Evolutionary conservation across 2,888 invertebrate genomes (phyloP).

Genomic region (Nowickia ferox): DNA sequence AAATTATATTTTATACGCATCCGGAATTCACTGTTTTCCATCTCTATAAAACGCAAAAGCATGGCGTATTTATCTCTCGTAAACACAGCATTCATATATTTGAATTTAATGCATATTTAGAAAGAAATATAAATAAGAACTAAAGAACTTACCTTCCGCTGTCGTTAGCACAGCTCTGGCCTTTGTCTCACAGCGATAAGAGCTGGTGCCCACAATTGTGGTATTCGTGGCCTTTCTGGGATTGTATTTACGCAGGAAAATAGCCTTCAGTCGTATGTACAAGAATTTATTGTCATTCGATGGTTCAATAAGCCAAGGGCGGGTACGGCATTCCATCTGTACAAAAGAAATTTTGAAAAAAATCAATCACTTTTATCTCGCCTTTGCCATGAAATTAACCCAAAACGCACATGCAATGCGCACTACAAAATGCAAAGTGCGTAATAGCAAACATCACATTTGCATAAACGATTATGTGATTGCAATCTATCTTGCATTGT

Average conservation of each 20-base stretch:
- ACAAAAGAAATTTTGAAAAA: conserved; percentile 8
- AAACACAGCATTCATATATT: too few species aligned
- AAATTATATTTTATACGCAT: too few species aligned
- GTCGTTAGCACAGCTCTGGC: conserved; percentile 92
- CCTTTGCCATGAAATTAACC: background rate
- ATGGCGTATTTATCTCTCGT: too few species aligned
- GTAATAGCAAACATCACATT: background rate
- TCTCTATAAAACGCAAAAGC: too few species aligned
- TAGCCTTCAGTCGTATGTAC: conserved; percentile 90
- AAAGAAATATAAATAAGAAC: background rate
- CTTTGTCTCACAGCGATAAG: conserved; percentile 88
- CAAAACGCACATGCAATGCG: background rate
- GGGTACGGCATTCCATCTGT: conserved; percentile 91
- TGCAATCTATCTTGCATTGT: background rate
- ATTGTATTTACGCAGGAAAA: conserved; percentile 83
- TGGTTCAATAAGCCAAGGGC: conserved; percentile 92
- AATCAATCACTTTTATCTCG: conserved; percentile 15
- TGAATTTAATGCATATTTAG: background rate
- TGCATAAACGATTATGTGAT: conserved; percentile 26
- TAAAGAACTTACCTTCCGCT: conserved; percentile 83
- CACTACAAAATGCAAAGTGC: background rate
- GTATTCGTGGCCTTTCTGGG: conserved; percentile 84
- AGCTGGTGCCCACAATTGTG: conserved; percentile 85
- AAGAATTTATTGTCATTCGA: conserved; percentile 88
- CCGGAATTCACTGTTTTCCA: too few species aligned